Evolutionary conservation across 2,113 vertebrate species (phyloP), one percentile per base, ranked within the genome.

Genomic region (Carettochelys insculpta): DNA sequence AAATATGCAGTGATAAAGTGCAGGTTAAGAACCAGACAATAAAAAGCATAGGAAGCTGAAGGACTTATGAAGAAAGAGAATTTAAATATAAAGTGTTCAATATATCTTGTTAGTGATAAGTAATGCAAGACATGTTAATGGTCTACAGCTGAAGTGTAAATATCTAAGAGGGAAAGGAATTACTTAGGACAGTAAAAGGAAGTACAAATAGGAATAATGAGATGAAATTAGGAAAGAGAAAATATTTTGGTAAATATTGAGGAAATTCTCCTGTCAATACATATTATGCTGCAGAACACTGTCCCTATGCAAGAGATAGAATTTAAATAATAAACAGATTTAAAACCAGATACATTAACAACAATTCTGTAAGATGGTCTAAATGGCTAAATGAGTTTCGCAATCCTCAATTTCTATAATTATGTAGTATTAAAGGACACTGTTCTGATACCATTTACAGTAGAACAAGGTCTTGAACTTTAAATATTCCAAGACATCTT

Each of bases 401-500:
- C 22, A 6, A 2, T 87, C 79, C 4, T 43, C n/a, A 48, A 7
- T 53, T 79, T 84, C 76, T 48, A 89, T 0, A 1, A 80, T 80
- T 56, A 61, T n/a, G n/a, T 82, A 19, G 47, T 75, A 41, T 27
- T 45, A 77, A 85, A 71, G 34, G 82, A 24, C 41, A 71, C 47
- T 61, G 58, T 6, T 73, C 38, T 41, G 24, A 3, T 90, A 38
- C 27, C 41, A 75, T 75, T 14, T 75, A 75, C 11, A 14, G 41
- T 12, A 75, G 6, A 11, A 45, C 6, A 45, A 58, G 0, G 0
- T 38, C 8, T 73, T 1, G 0, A 73, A 41, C 34, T 16, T 89
- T 77, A 87, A 77, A 83, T 85, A 61, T 31, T 25, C 53, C 51
- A 82, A 24, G 83, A 78, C 0, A 29, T 20, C 16, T 71, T 45